Percentiles rank a stretch among this genome's conserved stretches.
phyloP scores from a whole-genome alignment of 2,888 invertebrate species.

The Napeogenes sylphis region DNA sequence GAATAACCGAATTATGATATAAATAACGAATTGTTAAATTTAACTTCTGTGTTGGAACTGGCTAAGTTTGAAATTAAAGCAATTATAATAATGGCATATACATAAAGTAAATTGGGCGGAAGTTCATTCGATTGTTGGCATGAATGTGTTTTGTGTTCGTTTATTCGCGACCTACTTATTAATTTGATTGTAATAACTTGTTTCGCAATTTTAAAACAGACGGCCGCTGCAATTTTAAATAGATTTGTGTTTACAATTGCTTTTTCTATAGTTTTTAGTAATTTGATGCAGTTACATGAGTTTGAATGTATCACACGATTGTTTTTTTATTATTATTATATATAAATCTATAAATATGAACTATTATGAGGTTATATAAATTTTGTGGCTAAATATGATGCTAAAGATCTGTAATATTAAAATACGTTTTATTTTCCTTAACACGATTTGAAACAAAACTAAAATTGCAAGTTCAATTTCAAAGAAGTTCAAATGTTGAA shows the following conservation, averaged over 20 bases:
- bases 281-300: conserved; percentile 3
- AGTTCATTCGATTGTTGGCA: conserved; percentile 59
- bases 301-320: not conserved
- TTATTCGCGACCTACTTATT: conserved; percentile 37
- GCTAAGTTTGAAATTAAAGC: conserved; percentile 57
- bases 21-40: conserved; percentile 37
- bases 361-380: too few relatives aligned
- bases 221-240: conserved; percentile 21
- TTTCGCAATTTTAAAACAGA: conserved; percentile 14
- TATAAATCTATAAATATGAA: not conserved
- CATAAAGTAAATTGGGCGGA: conserved; percentile 66
- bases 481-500: conserved; percentile 45
- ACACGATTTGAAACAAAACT: conserved; percentile 27
- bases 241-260: conserved; percentile 11
- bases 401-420: too few relatives aligned
- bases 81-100: conserved; percentile 69
- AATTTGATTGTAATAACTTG: conserved; percentile 26
- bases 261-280: conserved; percentile 13
- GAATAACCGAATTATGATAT: conserved; percentile 9
- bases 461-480: conserved; percentile 40
- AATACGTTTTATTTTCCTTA: too few relatives aligned
- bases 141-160: conserved; percentile 48
- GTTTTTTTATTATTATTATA: not conserved
- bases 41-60: conserved; percentile 43
- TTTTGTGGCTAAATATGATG: too few relatives aligned